A percentile compares a stretch with the other conserved stretches of the same genome.
Evolutionary conservation across 2,888 invertebrate species (phyloP).

Genomic region (Sialis fuliginosa): DNA sequence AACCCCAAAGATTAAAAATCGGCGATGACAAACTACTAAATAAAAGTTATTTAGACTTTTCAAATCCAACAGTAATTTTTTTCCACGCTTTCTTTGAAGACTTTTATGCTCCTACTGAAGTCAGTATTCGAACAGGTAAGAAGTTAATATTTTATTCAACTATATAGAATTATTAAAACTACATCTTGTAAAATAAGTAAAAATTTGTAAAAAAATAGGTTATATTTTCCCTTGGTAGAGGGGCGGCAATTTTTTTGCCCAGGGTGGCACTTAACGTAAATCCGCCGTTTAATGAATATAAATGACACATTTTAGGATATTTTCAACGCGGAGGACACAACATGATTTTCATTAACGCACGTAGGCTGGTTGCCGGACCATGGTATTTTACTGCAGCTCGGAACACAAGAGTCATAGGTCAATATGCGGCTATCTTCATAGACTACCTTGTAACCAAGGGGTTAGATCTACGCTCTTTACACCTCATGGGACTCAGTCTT

Average conservation of each 20-base stretch:
- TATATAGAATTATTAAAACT: no score
- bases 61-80: conserved; percentile 35
- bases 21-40: conserved; percentile 34
- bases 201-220: no score
- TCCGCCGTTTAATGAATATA: no score
- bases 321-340: conserved; percentile 37
- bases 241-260: no score
- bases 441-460: conserved; percentile 40
- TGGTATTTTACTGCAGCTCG: conserved; percentile 39
- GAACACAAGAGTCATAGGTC: conserved; percentile 41
- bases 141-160: conserved; percentile 7
- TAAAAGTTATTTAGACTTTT: conserved; percentile 38
- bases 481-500: conserved; percentile 41
- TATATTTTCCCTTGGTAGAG: no score
- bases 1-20: conserved; percentile 27
- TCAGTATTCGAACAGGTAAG: conserved; percentile 33
- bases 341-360: conserved; percentile 38
- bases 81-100: conserved; percentile 48
- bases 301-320: conserved; percentile 26
- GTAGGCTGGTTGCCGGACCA: conserved; percentile 37
- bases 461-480: conserved; percentile 32
- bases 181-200: no score
- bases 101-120: conserved; percentile 33
- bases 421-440: conserved; percentile 35
- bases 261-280: no score